Evolutionary conservation across 2,888 invertebrate genomes (phyloP).

Genomic region (Coelinius sp.): DNA sequence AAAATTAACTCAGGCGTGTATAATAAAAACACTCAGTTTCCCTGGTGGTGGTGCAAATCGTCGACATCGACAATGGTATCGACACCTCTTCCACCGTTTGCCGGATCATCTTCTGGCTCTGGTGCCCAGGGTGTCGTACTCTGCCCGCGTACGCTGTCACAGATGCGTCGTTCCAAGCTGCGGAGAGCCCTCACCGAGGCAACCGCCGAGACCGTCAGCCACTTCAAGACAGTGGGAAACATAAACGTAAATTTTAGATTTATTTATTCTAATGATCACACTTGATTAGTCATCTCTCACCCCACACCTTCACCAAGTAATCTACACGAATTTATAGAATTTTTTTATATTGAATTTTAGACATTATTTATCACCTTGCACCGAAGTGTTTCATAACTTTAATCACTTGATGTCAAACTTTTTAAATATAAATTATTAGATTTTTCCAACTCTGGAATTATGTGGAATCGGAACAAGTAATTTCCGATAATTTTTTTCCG

Average conservation of each 20-base stretch:
- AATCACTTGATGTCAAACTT: conserved; percentile 3
- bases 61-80: conserved; percentile 65
- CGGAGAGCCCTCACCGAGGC: conserved; percentile 92
- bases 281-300: background rate
- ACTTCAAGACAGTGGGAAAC: conserved; percentile 87
- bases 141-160: conserved; percentile 91
- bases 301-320: background rate
- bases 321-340: background rate
- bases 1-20: conserved; percentile 33
- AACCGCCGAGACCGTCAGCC: conserved; percentile 88
- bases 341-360: background rate
- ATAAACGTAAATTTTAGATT: conserved; percentile 22
- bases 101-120: conserved; percentile 56
- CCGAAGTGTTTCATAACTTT: background rate
- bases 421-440: background rate
- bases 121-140: conserved; percentile 85
- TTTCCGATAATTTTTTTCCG: background rate
- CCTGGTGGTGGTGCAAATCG: conserved; percentile 70
- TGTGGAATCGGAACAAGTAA: background rate
- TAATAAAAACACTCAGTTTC: conserved; percentile 66
- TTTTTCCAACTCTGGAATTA: background rate
- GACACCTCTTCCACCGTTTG: conserved; percentile 55
- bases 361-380: background rate
- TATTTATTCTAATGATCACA: background rate
- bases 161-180: conserved; percentile 87